A percentile compares a stretch with the other conserved stretches of the same genome.
phyloP scores from a whole-genome alignment of 2,113 vertebrate genomes.

The Clarias macrocephalus region DNA sequence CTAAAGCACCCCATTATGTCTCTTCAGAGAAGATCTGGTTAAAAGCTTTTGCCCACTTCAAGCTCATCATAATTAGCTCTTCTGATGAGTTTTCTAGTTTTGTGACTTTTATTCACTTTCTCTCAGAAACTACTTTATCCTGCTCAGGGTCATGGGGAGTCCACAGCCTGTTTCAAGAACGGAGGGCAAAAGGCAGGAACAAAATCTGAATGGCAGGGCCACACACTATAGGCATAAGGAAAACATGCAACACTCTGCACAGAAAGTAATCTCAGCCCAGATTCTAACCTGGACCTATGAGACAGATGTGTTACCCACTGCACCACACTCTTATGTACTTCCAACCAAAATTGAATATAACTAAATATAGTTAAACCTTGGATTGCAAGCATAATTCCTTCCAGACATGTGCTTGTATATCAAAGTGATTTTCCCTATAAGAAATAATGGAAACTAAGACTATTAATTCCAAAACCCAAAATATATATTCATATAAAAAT shows the following conservation, averaged over 20 bases:
- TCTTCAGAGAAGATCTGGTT: constrained; percentile 41
- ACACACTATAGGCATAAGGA: not conserved
- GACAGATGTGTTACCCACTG: not conserved
- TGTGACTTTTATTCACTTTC: not conserved
- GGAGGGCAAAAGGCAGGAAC: not conserved
- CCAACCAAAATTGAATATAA: not conserved
- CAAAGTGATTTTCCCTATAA: no score
- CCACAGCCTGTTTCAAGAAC: not conserved
- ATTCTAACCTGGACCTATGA: not conserved
- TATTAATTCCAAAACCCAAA: no score
- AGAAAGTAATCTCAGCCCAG: not conserved
- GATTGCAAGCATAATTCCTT: no score
- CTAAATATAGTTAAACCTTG: not conserved
- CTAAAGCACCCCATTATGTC: constrained; percentile 52
- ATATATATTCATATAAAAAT: no score
- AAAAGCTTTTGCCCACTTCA: constrained; percentile 14
- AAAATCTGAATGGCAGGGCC: not conserved
- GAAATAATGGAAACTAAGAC: no score
- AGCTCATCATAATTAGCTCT: not conserved
- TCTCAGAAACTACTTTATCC: not conserved
- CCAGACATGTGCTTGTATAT: no score
- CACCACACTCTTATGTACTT: not conserved
- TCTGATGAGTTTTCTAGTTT: not conserved
- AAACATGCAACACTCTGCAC: not conserved
- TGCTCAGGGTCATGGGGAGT: not conserved